Evolutionary conservation across 1,140 invertebrate genomes (phyloP).

Genomic region (Ctenoplectra terminalis): DNA sequence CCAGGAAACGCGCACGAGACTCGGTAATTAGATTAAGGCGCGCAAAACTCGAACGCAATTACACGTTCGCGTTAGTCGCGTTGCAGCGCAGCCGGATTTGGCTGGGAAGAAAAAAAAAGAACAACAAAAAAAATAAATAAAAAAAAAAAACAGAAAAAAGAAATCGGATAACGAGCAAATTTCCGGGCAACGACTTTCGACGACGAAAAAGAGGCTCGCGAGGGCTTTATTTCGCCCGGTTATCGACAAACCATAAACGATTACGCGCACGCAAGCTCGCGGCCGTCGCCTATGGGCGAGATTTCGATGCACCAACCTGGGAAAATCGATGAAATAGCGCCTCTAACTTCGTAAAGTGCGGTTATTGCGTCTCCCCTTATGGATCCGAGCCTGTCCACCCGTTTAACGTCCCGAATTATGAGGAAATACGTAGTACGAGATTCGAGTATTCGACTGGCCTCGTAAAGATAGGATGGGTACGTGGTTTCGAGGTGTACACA

Average conservation of each 20-base stretch:
- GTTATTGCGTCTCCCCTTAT: background rate
- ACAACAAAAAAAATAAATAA: too few relatives aligned
- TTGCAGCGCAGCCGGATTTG: background rate
- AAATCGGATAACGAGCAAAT: conserved; percentile 10
- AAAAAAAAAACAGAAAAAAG: too few relatives aligned
- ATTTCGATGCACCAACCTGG: background rate
- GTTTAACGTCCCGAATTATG: background rate
- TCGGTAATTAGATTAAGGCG: conserved; percentile 9
- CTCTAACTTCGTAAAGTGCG: conserved; percentile 45
- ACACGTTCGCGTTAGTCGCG: background rate
- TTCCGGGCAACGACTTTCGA: background rate
- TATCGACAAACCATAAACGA: conserved; percentile 46
- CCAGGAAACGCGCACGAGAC: background rate
- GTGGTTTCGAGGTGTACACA: background rate
- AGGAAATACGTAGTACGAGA: background rate
- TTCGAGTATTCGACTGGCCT: background rate
- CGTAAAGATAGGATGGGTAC: background rate
- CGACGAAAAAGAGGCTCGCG: background rate
- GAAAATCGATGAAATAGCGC: conserved; percentile 52
- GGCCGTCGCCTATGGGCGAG: background rate
- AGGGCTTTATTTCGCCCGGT: conserved; percentile 37
- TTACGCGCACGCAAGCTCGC: conserved; percentile 23
- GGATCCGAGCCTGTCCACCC: background rate
- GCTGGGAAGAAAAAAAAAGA: too few relatives aligned
- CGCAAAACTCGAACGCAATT: background rate